Base-by-base conservation (phyloP, 2,113 vertebrate genomes). In the Illadopsis cleaveri region DNA sequence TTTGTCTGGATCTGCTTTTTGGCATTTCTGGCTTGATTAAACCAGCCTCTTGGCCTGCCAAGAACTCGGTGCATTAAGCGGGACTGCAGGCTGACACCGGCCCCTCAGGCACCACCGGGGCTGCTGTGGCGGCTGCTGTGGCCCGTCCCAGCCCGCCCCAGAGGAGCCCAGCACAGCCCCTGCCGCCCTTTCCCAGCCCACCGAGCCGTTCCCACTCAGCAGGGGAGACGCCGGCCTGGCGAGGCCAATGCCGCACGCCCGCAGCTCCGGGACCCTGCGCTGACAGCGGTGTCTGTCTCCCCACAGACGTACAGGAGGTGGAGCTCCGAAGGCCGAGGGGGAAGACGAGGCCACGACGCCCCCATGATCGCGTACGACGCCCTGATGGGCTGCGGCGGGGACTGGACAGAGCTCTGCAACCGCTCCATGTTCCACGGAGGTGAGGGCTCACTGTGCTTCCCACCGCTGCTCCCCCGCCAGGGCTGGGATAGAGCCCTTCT, bases 361-460 rank as follows among this genome's bases (percentile, higher is more conserved):
- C 99, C 99, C 45, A 99, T 99, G 99, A 99, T 99, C 3, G 99
- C 99, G 14, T 99, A 99, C 0, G 99, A 99, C 0, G 99, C 99
- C n/a, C 98, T 99, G 51, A 92, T 99, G 40, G 98, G 98, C 13
- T 98, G 99, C 2, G 98, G 98, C 1, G 97, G 96, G 9, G 98
- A 98, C 92, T 99, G 99, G 99, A 95, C 97, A 0, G 98, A 99
- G 76, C 98, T 99, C 35, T 99, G 99, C 82, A 98, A 97, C 71
- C 97, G 99, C 58, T 99, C 99, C 94, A 99, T 99, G 98, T 99
- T 99, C 86, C 99, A 99, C 0, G 98, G 99, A 98, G 99, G 99
- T 99, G 92, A 98, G 98, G 44, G 9, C 42, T 15, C 57, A 16
- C 48, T 3, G 2, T 0, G 6, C 31, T 10, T 45, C 30, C 65